phyloP scores from a whole-genome alignment of 1,140 invertebrate genomes.

The Caenorhabditis inopinata region DNA sequence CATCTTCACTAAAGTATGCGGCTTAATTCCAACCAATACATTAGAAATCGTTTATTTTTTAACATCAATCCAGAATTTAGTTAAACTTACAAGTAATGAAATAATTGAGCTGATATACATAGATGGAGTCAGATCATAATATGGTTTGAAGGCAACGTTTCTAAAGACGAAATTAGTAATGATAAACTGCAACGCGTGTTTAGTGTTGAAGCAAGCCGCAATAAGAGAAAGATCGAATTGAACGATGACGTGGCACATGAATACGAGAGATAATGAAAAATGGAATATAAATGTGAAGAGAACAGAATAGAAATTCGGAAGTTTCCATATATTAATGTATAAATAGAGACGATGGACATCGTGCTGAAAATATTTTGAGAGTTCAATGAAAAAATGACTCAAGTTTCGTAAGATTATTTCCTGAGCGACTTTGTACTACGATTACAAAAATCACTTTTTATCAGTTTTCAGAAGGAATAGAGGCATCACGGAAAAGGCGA shows the following conservation, averaged over 20 bases:
- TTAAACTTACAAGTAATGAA: background rate
- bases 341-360: conserved; percentile 9
- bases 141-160: conserved; percentile 1
- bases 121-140: conserved; percentile 4
- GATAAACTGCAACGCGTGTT: background rate
- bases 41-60: background rate
- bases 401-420: no score
- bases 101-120: background rate
- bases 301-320: conserved; percentile 24
- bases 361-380: background rate
- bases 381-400: no score
- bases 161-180: conserved; percentile 12
- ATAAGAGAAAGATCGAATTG: conserved; percentile 15
- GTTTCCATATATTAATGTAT: conserved; percentile 8
- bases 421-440: no score
- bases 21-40: no score
- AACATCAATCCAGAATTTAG: conserved; percentile 1
- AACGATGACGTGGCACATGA: background rate
- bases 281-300: background rate
- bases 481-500: no score
- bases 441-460: no score
- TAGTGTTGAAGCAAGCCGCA: background rate
- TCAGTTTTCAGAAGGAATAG: no score
- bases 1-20: no score
- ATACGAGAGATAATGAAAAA: background rate